Evolutionary conservation across 2,113 vertebrate species (phyloP).

Genomic region (Tetrax tetrax): DNA sequence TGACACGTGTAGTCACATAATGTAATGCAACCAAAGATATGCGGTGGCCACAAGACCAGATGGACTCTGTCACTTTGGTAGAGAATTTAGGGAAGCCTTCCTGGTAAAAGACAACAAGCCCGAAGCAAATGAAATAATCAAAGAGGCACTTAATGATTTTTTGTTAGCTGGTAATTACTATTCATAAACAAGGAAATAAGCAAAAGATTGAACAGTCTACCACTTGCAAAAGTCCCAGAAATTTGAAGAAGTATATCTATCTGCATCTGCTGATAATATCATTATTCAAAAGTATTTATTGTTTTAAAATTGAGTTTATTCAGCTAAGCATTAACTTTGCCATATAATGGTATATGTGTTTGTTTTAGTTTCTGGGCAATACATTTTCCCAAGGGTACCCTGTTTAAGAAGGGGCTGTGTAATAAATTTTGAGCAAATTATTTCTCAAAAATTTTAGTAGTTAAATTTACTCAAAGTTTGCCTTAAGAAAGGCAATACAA

Average conservation of each 20-base stretch:
- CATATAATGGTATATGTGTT: neutral
- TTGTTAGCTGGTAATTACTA: neutral
- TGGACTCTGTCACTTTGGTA: neutral
- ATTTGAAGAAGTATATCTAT: neutral
- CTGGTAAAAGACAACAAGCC: neutral
- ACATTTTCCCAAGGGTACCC: neutral
- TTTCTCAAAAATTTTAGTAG: neutral
- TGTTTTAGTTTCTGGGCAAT: neutral
- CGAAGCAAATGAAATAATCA: neutral
- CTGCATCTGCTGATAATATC: neutral
- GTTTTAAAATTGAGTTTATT: neutral
- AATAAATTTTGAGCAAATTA: neutral
- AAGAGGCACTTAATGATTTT: neutral
- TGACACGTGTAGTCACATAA: neutral
- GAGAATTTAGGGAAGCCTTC: neutral
- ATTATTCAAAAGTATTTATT: neutral
- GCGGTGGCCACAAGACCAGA: neutral
- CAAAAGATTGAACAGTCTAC: neutral
- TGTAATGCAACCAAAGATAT: neutral
- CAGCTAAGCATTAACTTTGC: neutral
- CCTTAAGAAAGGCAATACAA: neutral
- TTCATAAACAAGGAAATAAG: neutral
- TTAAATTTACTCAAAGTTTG: neutral
- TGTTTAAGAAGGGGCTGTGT: neutral
- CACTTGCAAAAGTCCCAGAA: neutral